Base-by-base conservation (phyloP, 2,797 vertebrate species). In the Arrhamphus sclerolepis region DNA sequence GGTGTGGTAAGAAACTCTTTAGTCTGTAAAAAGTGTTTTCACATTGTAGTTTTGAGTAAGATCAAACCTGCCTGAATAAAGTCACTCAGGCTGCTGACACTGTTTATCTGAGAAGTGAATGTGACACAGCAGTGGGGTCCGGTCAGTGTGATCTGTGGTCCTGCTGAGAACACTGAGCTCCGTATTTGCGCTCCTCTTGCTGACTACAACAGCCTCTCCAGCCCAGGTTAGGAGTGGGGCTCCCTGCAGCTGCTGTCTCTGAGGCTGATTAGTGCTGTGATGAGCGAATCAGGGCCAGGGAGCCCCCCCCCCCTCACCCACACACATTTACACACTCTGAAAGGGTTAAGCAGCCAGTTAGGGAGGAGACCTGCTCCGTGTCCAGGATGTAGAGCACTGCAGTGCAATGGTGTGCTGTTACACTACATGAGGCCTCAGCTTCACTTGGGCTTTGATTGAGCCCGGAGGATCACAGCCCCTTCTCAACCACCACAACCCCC, bases 401-500 rank as follows among this genome's bases (percentile, higher is more conserved):
- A 42, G 82, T 40, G 62, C 52, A 48, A 65, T 87, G 87, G 88
- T 89, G 90, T 89, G 82, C 87, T 80, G 87, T 89, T 88, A 88
- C 91, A 86, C 90, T 85, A 84, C 85, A 79, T 84, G 89, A 81
- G 88, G 85, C 84, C 89, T 85, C 78, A 66, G 84, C 87, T 91
- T 78, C 80, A 90, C 87, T 92, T 89, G 76, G 82, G 77, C 66
- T 84, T 87, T 92, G 92, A 93, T 93, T 93, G 91, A 88, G 75
- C 80, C 86, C 86, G 83, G 89, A 87, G 90, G 91, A 92, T 91
- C 90, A 89, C 82, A 86, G 82, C 75, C 73, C 51, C 64, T 81
- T 69, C 61, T 67, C 59, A 34, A 6, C 42, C 42, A 2, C 31
- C 54, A 28, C 66, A 48, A 17, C 75, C 72, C 64, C 71, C 75